A percentile compares a stretch with the other conserved stretches of the same genome.
Conservation (phyloP, 2,888 invertebrate genomes). For the Cheilosia variabilis region DNA sequence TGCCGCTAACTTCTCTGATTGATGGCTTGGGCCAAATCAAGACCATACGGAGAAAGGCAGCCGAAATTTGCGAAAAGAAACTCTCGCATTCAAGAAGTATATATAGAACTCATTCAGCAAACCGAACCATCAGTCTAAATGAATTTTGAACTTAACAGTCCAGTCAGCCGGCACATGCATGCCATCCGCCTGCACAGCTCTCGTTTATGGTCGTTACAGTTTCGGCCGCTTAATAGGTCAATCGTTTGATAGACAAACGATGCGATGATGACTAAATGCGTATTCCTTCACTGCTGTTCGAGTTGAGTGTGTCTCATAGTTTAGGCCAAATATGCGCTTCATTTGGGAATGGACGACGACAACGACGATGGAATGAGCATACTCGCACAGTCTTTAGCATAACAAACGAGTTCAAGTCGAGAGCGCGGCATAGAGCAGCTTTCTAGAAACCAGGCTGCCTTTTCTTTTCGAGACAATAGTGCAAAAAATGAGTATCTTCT, state of each 20-base stretch:
- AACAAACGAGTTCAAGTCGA: conserved; percentile 50
- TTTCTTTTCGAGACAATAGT: conserved; percentile 53
- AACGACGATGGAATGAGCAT: conserved; percentile 18
- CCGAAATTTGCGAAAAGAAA: conserved; percentile 38
- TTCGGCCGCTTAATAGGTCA: conserved; percentile 59
- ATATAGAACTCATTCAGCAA: conserved; percentile 27
- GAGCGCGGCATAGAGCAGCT: conserved; percentile 21
- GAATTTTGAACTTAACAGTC: conserved; percentile 45
- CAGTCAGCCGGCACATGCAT: conserved; percentile 45
- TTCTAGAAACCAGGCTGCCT: conserved; percentile 54
- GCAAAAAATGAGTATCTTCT: conserved; percentile 53
- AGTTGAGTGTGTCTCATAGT: conserved; percentile 11
- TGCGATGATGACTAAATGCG: conserved; percentile 50
- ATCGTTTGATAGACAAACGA: conserved; percentile 53
- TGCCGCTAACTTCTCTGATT: neutral
- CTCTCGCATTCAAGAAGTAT: conserved; percentile 24
- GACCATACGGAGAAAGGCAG: conserved; percentile 50
- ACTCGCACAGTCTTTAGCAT: conserved; percentile 52
- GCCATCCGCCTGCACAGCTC: conserved; percentile 57
- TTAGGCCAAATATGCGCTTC: conserved; percentile 38
- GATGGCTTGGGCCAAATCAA: conserved; percentile 19
- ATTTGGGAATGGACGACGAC: conserved; percentile 45
- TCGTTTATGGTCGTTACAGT: conserved; percentile 67
- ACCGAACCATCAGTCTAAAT: conserved; percentile 16
- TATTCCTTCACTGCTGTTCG: conserved; percentile 22